phyloP scores from a whole-genome alignment of 2,113 vertebrate species.

The Vidua chalybeata region DNA sequence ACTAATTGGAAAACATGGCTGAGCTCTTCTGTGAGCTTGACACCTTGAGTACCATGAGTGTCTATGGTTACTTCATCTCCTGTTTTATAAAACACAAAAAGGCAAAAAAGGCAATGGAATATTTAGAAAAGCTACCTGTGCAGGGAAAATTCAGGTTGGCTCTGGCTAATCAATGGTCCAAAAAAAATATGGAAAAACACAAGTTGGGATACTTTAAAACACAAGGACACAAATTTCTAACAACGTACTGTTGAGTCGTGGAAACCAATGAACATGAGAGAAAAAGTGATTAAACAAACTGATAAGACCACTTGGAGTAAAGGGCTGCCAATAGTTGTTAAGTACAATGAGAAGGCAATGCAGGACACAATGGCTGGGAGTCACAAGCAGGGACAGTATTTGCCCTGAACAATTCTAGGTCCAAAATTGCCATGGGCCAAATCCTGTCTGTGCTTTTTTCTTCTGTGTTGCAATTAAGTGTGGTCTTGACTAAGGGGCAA shows the following conservation, averaged over 20 bases:
- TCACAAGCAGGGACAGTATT: neutral
- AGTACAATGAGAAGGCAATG: neutral
- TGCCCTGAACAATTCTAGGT: accelerated
- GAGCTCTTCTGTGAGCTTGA: neutral
- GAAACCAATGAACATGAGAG: neutral
- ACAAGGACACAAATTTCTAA: neutral
- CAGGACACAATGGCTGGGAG: neutral
- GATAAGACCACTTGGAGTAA: neutral
- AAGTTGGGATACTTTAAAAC: neutral
- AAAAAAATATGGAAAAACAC: neutral
- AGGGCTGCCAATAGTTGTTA: neutral
- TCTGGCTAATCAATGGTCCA: neutral
- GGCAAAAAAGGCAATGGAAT: neutral
- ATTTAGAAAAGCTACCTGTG: neutral
- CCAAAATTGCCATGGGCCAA: accelerated
- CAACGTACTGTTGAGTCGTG: accelerated
- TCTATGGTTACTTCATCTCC: neutral
- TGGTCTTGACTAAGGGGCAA: neutral
- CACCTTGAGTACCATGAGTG: accelerated
- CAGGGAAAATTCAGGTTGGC: neutral
- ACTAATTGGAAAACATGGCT: neutral
- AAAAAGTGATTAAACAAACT: neutral
- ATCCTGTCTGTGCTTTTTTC: neutral
- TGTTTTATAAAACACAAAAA: neutral
- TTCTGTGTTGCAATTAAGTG: neutral